Evolutionary conservation across 2,888 invertebrate genomes (phyloP), one percentile per base, ranked within the genome.

Genomic region (Parapristionchus giblindavisi): DNA sequence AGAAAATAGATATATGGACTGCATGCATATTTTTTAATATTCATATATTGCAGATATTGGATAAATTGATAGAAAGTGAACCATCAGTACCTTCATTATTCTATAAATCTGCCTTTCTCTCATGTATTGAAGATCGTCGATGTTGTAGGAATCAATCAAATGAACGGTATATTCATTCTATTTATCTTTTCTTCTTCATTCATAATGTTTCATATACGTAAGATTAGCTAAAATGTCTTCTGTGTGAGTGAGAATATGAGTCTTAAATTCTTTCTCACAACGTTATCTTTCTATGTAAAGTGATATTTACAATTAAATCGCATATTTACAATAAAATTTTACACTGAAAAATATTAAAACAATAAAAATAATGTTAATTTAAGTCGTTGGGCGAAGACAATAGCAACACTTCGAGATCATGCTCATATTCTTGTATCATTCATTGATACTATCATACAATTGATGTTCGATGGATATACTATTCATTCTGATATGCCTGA

Each of bases 31-130:
- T 6, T 24, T 24, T n/a, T 6, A 21, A 66, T 38, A 14, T 60
- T 21, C n/a, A 43, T 32, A 27, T 8, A 5, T 4, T 51, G 72
- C 48, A 83, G 83, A 80, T 84, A 8, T 78, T 85, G 24, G 83
- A 84, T 38, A 79, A 81, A 40, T 65, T 85, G 56, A 76, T 81
- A 38, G 83, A 80, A 43, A 73, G 72, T 21, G 83, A 86, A 29
- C 80, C 83, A 0, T 75, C 77, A 6, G 78, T 85, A 5, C 79
- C 78, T 58, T 52, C 78, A 1, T 75, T 86, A n/a, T 85, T 85
- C 77, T 85, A 85, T 76, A 82, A 82, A 54, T 78, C 79, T n/a
- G 85, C 85, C 24, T 85, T 85, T 60, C 66, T 85, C n/a, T 84
- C 83, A 6, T 85, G 85, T 68, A 78, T 85, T 40, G 83, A 85